Percentiles rank a stretch among this genome's conserved stretches.
phyloP scores from a whole-genome alignment of 2,113 vertebrate species.

The Callocephalon fimbriatum region DNA sequence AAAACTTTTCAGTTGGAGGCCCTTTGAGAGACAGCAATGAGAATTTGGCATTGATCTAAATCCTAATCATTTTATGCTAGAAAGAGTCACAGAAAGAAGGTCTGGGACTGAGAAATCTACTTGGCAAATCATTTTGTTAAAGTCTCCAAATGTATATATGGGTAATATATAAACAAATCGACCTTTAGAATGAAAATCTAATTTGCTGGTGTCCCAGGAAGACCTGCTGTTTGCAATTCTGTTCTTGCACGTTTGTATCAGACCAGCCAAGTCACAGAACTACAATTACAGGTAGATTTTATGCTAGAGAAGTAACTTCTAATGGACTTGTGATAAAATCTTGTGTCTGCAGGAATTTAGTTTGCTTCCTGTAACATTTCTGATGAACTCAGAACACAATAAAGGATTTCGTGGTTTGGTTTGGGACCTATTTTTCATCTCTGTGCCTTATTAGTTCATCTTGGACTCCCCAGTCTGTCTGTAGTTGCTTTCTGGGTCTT shows the following conservation, averaged over 20 bases:
- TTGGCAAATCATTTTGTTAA: not conserved
- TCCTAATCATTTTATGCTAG: not conserved
- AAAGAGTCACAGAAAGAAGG: not conserved
- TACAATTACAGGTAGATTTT: not conserved
- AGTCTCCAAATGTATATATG: not conserved
- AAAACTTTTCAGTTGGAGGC: not conserved
- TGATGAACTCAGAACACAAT: not conserved
- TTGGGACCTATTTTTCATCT: not conserved
- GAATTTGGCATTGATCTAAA: not conserved
- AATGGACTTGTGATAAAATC: not conserved
- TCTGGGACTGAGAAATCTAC: not conserved
- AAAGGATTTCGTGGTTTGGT: not conserved
- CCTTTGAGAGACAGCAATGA: not conserved
- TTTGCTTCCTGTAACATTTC: not conserved
- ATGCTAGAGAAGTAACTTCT: not conserved
- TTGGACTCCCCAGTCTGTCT: not conserved
- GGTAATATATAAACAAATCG: not conserved
- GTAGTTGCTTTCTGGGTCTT: not conserved
- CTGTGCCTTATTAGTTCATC: not conserved
- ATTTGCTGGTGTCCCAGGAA: not conserved
- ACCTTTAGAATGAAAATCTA: not conserved
- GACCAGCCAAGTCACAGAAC: not conserved
- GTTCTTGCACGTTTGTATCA: not conserved
- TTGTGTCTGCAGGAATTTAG: not conserved
- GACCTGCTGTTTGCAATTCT: not conserved